These are phyloP conservation scores for Euthynnus affinis DNA, from an alignment of 2,797 vertebrate species.

Conservation along the genomic window DNA sequence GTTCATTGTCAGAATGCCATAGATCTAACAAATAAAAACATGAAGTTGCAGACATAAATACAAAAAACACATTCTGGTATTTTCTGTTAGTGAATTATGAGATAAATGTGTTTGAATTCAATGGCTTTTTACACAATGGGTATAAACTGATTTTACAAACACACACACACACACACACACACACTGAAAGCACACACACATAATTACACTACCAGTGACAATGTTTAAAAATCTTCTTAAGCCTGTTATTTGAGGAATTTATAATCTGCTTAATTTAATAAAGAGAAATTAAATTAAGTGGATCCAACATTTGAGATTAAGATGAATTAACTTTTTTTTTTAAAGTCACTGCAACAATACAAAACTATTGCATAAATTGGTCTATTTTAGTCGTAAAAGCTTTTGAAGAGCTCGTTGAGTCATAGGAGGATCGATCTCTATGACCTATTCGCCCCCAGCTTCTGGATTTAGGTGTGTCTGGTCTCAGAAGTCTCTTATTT, in stretches of 20 bases:
- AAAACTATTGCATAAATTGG: not conserved
- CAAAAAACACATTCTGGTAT: constrained; percentile 61
- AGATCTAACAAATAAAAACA: constrained; percentile 90
- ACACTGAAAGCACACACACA: constrained; percentile 21
- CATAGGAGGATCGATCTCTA: constrained; percentile 34
- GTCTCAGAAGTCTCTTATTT: constrained; percentile 53
- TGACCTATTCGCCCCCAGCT: constrained; percentile 41
- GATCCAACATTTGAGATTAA: not conserved
- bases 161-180: constrained; percentile 7
- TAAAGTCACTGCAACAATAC: not conserved
- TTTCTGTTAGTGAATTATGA: constrained; percentile 44
- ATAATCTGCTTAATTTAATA: constrained; percentile 6
- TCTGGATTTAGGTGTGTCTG: constrained; percentile 45
- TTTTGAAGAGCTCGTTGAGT: constrained; percentile 41
- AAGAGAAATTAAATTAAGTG: not conserved
- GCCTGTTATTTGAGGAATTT: not conserved
- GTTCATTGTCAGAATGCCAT: constrained; percentile 92
- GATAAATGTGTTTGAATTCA: constrained; percentile 38
- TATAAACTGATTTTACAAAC: constrained; percentile 25
- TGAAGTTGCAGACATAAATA: constrained; percentile 82
- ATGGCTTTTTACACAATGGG: constrained; percentile 39
- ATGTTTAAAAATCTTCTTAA: not conserved
- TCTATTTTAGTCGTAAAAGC: constrained; percentile 26
- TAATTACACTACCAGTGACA: constrained; percentile 3
- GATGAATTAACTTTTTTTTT: not conserved